These are phyloP conservation scores for Bubo scandiacus DNA, from an alignment of 2,113 vertebrate genomes.

Conservation along the genomic window DNA sequence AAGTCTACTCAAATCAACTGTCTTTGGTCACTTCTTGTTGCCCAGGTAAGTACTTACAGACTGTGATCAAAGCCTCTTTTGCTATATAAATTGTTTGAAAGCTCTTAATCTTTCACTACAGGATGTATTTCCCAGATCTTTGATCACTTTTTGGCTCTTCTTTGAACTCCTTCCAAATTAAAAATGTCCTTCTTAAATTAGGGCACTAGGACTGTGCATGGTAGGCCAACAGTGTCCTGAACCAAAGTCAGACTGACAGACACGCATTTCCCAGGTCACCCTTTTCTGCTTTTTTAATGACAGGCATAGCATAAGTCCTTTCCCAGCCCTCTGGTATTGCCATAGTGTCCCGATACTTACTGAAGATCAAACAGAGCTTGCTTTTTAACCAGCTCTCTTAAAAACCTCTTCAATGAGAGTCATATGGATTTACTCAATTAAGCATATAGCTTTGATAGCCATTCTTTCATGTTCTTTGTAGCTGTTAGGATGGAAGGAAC, in stretches of 20 bases:
- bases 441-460: not conserved
- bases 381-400: not conserved
- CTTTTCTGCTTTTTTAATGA: not conserved
- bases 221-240: not conserved
- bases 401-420: not conserved
- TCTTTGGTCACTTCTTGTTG: not conserved
- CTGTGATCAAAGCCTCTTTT: not conserved
- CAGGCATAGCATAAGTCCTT: not conserved
- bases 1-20: not conserved
- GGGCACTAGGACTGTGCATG: accelerated
- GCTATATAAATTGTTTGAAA: not conserved
- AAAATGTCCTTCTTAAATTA: not conserved
- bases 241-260: not conserved
- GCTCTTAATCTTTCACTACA: not conserved
- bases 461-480: not conserved
- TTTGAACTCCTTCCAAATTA: not conserved
- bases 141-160: not conserved
- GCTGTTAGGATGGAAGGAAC: not conserved
- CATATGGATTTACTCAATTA: not conserved
- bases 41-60: not conserved
- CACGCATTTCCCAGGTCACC: not conserved
- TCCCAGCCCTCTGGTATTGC: not conserved
- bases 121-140: not conserved
- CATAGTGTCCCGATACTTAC: not conserved
- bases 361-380: not conserved